Percentiles rank a stretch among this genome's conserved stretches.
Evolutionary conservation across 2,797 vertebrate species (phyloP).

Genomic region (Lindbergichthys nudifrons): DNA sequence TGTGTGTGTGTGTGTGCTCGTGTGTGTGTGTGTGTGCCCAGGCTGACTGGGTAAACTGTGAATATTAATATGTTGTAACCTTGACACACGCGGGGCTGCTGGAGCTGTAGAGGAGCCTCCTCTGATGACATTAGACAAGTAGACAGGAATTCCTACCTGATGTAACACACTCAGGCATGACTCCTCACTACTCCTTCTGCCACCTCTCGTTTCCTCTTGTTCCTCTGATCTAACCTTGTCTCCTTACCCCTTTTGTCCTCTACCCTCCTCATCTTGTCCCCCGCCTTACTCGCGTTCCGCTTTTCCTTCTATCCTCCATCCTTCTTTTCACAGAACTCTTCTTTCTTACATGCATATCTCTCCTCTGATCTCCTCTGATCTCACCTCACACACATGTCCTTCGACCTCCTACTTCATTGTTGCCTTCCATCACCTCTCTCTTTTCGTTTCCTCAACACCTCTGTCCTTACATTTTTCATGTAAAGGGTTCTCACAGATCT

Average conservation of each 20-base stretch:
- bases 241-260: not conserved
- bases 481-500: too few species aligned
- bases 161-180: slow-evolving; percentile 28
- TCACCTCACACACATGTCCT: not conserved
- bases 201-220: not conserved
- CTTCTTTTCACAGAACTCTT: too few species aligned
- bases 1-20: slow-evolving; percentile 19
- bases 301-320: too few species aligned
- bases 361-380: not conserved
- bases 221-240: slow-evolving; percentile 8
- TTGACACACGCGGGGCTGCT: slow-evolving; percentile 70
- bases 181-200: slow-evolving; percentile 15
- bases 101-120: slow-evolving; percentile 47
- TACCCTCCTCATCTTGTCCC: not conserved
- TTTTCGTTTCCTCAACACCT: not conserved
- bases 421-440: not conserved
- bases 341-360: too few species aligned
- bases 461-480: not conserved
- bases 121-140: slow-evolving; percentile 75
- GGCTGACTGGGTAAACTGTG: slow-evolving; percentile 49
- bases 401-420: too few species aligned
- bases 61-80: slow-evolving; percentile 76
- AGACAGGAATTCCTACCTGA: slow-evolving; percentile 63
- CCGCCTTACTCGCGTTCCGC: not conserved
- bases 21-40: slow-evolving; percentile 21